Base-by-base conservation (phyloP, 2,797 vertebrate species). In the Spea hammondii region DNA sequence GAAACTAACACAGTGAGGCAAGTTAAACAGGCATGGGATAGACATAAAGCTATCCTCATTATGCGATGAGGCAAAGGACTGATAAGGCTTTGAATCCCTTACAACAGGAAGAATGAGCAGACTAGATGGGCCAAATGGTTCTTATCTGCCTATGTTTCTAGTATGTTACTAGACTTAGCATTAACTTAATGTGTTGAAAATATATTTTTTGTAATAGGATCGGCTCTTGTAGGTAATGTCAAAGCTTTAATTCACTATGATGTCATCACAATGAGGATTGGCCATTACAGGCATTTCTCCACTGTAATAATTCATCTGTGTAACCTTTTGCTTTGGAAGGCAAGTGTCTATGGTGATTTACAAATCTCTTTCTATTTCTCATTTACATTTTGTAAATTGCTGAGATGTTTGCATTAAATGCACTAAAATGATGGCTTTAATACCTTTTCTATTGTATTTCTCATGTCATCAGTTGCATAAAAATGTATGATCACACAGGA, bases 341-440 rank as follows among this genome's bases (percentile, higher is more conserved):
- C 70, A 84, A 44, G 45, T 81, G 79, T 60, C 1, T 54, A 49
- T 83, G 11, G 48, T 64, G 76, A 79, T 84, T 87, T 73, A 81
- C 77, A 72, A 83, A 57, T 70, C 53, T 78, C 84, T 83, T 85
- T 60, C 74, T 69, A 74, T 82, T 70, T 83, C 46, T 68, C 49
- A 82, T 75, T 79, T 44, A 6, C 14, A 72, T 83, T 32, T 85
- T 77, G 9, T 82, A 73, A 82, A 72, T 79, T 78, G n/a, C 54
- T 8, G 4, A 72, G 54, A 70, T 72, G 49, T 59, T 65, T 83
- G 5, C 66, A 50, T 57, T 48, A 69, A 32, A 32, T 32, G 32
- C 32, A 32, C 32, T 32, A 32, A 32, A 32, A 32, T 32, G 32
- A 32, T 32, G 32, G 32, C 32, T 32, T 32, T 32, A 32, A 32